Percentiles rank a stretch among this genome's conserved stretches.
Evolutionary conservation across 2,113 vertebrate species (phyloP).

Genomic region (Caloenas nicobarica): DNA sequence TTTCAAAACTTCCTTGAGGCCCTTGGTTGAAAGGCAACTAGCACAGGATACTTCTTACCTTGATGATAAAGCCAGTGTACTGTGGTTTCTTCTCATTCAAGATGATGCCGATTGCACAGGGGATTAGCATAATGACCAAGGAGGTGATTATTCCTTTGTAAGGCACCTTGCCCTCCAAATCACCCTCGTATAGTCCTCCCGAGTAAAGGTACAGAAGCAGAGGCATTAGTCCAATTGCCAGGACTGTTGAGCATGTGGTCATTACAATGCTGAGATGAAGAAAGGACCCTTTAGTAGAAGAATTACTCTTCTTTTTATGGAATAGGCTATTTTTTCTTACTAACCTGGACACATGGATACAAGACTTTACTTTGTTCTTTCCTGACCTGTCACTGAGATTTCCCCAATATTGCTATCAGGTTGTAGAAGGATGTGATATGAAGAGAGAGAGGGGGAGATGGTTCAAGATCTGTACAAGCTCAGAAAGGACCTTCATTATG

Average conservation of each 20-base stretch:
- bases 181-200: slow-evolving; percentile 66
- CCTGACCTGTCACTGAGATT: background rate
- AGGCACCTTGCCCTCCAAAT: slow-evolving; percentile 79
- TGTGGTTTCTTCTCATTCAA: slow-evolving; percentile 83
- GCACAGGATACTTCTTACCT: slow-evolving; percentile 68
- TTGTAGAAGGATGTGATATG: background rate
- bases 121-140: slow-evolving; percentile 75
- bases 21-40: background rate
- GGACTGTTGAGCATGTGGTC: slow-evolving; percentile 83
- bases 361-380: background rate
- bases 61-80: slow-evolving; percentile 69
- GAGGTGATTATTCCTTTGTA: slow-evolving; percentile 75
- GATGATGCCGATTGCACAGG: slow-evolving; percentile 78
- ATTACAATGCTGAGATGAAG: slow-evolving; percentile 80
- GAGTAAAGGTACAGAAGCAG: slow-evolving; percentile 82
- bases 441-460: background rate
- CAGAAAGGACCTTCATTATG: background rate
- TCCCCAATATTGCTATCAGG: background rate
- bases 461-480: background rate
- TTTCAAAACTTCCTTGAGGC: background rate
- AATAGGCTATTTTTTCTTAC: background rate
- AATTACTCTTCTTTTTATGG: background rate
- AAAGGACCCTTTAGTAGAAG: background rate
- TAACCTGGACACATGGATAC: background rate
- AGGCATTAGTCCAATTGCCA: slow-evolving; percentile 84